Conservation (phyloP, 2,888 invertebrate genomes). For the Diadegma fenestrale region DNA sequence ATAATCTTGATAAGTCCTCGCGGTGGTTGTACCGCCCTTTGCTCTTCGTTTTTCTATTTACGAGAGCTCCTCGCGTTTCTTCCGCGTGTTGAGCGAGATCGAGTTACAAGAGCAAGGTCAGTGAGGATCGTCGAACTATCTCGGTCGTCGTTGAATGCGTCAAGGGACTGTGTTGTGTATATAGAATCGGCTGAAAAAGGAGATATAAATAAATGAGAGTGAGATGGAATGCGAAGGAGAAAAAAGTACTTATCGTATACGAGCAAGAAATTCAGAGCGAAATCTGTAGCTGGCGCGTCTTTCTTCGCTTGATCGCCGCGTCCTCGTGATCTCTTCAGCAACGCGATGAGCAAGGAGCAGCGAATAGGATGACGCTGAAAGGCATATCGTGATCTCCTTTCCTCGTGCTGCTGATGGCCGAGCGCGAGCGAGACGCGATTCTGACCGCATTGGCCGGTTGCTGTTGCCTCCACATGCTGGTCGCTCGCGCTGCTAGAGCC, state of each 20-base stretch:
- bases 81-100: slow-evolving; percentile 49
- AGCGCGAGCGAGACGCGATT: slow-evolving; percentile 60
- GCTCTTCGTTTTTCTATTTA: slow-evolving; percentile 61
- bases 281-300: slow-evolving; percentile 17
- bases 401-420: slow-evolving; percentile 44
- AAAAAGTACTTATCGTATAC: slow-evolving; percentile 59
- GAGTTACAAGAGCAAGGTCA: slow-evolving; percentile 66
- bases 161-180: slow-evolving; percentile 51
- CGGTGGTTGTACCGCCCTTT: slow-evolving; percentile 33
- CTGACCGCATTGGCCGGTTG: slow-evolving; percentile 44
- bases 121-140: slow-evolving; percentile 65
- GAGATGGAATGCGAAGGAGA: slow-evolving; percentile 47
- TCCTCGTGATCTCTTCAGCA: slow-evolving; percentile 27
- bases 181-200: slow-evolving; percentile 45
- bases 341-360: not conserved
- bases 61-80: slow-evolving; percentile 40
- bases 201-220: slow-evolving; percentile 47
- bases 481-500: slow-evolving; percentile 59
- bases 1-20: slow-evolving; percentile 30
- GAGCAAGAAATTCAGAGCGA: slow-evolving; percentile 24
- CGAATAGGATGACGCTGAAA: slow-evolving; percentile 38
- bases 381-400: slow-evolving; percentile 60
- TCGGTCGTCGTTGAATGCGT: slow-evolving; percentile 21
- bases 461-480: slow-evolving; percentile 41
- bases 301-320: slow-evolving; percentile 39